Base-by-base conservation (phyloP, 2,888 invertebrate species). In the Melieria picta region DNA sequence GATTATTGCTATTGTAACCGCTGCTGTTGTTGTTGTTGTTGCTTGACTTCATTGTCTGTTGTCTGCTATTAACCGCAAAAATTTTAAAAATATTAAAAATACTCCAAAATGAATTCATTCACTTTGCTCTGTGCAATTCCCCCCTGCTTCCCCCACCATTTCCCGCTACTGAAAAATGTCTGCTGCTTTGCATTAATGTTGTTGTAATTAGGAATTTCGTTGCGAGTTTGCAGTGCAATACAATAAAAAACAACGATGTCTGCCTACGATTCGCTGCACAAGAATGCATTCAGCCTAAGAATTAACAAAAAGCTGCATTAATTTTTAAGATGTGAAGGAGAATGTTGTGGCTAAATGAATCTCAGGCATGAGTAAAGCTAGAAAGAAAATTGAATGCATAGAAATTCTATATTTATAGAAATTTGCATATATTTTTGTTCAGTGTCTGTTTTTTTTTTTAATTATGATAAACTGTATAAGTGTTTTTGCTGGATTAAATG, bases 21-120 rank as follows among this genome's bases (percentile, higher is more conserved):
- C 46, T 56, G 47, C 43, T 13, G 6, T 46, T 6, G 10, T 50
- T 50, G 72, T 52, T 55, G 55, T 7, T 65, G 65, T 71, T 71
- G 72, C 71, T 65, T 75, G 67, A 72, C 72, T 64, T 67, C 71
- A 65, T 73, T 73, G 73, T 60, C 70, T 72, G 68, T 71, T 63
- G 11, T 48, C 48, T 70, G 69, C 56, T 69, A 62, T 69, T 62
- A 57, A 57, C 45, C 46, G 71, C 73, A 73, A 72, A 74, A 72
- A 66, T 68, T 74, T 77, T 77, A 74, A 77, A 79, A 80, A 80
- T 78, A 75, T 78, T 80, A 78, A 79, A 79, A 76, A 76, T 65
- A 60, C 67, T 75, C 62, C 63, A 72, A 67, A 72, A 61, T 74
- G 63, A 52, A 55, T 63, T 13, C 55, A 11, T 48, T 47, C 5